phyloP scores from a whole-genome alignment of 2,888 invertebrate species.

The Sminthurinus aureus region DNA sequence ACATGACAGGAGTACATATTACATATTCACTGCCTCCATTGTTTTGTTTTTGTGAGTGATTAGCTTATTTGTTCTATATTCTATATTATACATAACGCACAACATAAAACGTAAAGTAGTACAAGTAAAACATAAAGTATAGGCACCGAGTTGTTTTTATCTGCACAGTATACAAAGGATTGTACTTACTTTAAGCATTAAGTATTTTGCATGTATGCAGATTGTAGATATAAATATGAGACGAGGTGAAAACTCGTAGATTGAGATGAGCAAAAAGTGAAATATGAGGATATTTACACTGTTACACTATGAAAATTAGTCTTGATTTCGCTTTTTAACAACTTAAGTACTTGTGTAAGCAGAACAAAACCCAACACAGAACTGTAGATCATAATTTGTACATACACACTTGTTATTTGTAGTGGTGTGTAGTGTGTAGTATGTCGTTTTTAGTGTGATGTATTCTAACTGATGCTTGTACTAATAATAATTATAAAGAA shows the following conservation, averaged over 20 bases:
- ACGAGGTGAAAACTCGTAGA: not conserved
- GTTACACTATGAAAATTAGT: not conserved
- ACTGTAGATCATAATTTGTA: too few species aligned
- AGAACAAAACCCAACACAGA: too few species aligned
- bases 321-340: conserved; percentile 16
- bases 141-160: too few species aligned
- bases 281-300: not conserved
- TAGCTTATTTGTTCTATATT: not conserved
- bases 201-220: not conserved
- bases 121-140: not conserved
- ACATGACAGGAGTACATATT: not conserved
- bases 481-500: not conserved
- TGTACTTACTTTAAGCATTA: not conserved
- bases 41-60: conserved; percentile 29
- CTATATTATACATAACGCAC: not conserved
- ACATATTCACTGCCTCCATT: conserved; percentile 6
- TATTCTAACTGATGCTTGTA: not conserved
- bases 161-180: too few species aligned
- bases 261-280: not conserved
- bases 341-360: not conserved
- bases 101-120: too few species aligned
- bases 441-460: not conserved
- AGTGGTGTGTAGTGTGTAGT: not conserved
- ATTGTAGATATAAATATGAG: not conserved
- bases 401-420: too few species aligned